Evolutionary conservation across 2,888 invertebrate species (phyloP).

Genomic region (Synergus laeviventris): DNA sequence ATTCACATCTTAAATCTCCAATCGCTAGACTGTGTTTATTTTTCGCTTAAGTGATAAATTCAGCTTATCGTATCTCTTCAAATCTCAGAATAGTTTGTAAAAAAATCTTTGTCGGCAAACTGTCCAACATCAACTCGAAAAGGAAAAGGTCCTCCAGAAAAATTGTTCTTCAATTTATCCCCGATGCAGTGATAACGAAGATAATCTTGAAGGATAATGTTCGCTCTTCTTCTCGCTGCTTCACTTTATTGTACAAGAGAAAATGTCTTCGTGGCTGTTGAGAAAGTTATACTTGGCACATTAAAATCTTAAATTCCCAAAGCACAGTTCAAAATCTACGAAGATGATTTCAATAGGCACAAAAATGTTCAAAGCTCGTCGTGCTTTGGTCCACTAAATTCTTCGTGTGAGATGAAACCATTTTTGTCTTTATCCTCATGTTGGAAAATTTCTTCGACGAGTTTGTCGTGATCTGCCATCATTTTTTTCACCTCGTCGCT

Average conservation of each 20-base stretch:
- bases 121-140: neutral
- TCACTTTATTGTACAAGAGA: constrained; percentile 1
- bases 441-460: constrained; percentile 97
- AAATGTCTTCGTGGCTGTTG: neutral
- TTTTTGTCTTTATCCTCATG: constrained; percentile 98
- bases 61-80: constrained; percentile 16
- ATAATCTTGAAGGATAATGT: neutral
- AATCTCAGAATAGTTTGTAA: neutral
- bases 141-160: neutral
- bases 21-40: neutral
- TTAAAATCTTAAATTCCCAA: neutral
- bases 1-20: neutral
- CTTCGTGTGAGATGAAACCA: constrained; percentile 95
- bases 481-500: constrained; percentile 89
- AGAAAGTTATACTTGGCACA: neutral
- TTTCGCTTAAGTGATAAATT: constrained; percentile 19
- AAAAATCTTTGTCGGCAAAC: constrained; percentile 11
- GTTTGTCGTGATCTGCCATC: constrained; percentile 92
- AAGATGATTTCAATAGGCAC: constrained; percentile 46
- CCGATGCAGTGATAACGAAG: neutral
- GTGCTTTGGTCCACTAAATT: constrained; percentile 98
- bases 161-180: too few relatives aligned
- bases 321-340: constrained; percentile 41
- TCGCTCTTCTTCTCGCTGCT: neutral
- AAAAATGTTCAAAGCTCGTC: constrained; percentile 88